phyloP scores from a whole-genome alignment of 2,888 invertebrate species.

The Mythimna vitellina region DNA sequence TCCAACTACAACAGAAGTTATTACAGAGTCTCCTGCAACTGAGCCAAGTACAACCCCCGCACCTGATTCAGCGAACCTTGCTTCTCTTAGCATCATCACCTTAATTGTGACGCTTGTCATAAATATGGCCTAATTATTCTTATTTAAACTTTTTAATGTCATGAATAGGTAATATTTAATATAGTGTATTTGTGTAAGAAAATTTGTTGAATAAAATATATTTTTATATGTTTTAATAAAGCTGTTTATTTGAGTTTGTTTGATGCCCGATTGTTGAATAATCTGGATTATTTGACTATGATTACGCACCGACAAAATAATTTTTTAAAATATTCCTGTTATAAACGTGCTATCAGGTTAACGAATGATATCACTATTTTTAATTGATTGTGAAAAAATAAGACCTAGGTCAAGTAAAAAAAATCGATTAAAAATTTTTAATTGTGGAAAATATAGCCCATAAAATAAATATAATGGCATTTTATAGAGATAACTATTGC shows the following conservation, averaged over 20 bases:
- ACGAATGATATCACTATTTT: too few relatives aligned
- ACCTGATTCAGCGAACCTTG: slow-evolving; percentile 74
- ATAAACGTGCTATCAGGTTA: too few relatives aligned
- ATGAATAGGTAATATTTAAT: slow-evolving; percentile 8
- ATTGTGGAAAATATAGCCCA: too few relatives aligned
- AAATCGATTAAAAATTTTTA: too few relatives aligned
- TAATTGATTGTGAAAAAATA: too few relatives aligned
- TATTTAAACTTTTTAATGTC: slow-evolving; percentile 13
- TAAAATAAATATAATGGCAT: not conserved
- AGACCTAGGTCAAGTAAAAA: too few relatives aligned
- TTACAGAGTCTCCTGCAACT: not conserved
- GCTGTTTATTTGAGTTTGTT: slow-evolving; percentile 24
- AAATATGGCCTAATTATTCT: slow-evolving; percentile 62
- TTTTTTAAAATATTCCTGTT: too few relatives aligned
- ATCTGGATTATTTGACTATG: not conserved
- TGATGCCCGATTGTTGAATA: not conserved
- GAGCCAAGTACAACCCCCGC: not conserved
- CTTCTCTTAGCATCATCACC: slow-evolving; percentile 75
- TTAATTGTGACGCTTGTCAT: slow-evolving; percentile 73
- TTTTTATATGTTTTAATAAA: slow-evolving; percentile 46
- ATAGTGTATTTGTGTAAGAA: slow-evolving; percentile 18
- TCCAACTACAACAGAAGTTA: not conserved
- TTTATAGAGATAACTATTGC: not conserved
- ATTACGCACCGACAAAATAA: too few relatives aligned
- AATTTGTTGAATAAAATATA: slow-evolving; percentile 30